Conservation (phyloP, 2,888 invertebrate species). For the Sthenelais limicola region DNA sequence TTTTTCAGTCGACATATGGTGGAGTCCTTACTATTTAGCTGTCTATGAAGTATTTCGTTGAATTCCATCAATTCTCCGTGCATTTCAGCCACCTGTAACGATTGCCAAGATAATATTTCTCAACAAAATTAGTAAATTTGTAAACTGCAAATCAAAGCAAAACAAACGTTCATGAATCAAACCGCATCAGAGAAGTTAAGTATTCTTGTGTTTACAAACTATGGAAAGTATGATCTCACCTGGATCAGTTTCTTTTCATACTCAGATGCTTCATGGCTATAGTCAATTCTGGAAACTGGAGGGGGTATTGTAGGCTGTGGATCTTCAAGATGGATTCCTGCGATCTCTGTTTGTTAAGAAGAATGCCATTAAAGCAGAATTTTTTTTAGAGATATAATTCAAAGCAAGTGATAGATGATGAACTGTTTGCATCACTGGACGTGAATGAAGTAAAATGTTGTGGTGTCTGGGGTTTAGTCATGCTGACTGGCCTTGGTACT, state of each 20-base stretch:
- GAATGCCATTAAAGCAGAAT: not conserved
- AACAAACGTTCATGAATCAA: no score
- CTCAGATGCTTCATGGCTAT: conserved; percentile 81
- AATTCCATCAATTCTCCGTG: conserved; percentile 95
- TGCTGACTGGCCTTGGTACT: no score
- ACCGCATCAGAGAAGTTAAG: not conserved
- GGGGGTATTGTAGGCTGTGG: conserved; percentile 67
- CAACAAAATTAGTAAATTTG: no score
- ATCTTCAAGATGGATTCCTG: conserved; percentile 67
- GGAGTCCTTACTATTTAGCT: conserved; percentile 79
- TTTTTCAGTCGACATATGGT: conserved; percentile 77
- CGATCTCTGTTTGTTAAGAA: conserved; percentile 38
- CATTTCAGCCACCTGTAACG: conserved; percentile 88
- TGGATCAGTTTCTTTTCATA: conserved; percentile 91
- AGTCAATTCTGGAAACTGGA: conserved; percentile 67
- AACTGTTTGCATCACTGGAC: no score
- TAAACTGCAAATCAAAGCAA: no score
- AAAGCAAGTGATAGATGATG: no score
- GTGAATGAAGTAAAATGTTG: no score
- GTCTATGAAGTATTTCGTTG: conserved; percentile 85
- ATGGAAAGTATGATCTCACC: no score
- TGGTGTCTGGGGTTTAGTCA: no score
- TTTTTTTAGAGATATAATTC: not conserved
- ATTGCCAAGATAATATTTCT: no score
- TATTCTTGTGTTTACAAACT: not conserved